phyloP scores from a whole-genome alignment of 2,888 invertebrate species.

The Silvanus unidentatus region DNA sequence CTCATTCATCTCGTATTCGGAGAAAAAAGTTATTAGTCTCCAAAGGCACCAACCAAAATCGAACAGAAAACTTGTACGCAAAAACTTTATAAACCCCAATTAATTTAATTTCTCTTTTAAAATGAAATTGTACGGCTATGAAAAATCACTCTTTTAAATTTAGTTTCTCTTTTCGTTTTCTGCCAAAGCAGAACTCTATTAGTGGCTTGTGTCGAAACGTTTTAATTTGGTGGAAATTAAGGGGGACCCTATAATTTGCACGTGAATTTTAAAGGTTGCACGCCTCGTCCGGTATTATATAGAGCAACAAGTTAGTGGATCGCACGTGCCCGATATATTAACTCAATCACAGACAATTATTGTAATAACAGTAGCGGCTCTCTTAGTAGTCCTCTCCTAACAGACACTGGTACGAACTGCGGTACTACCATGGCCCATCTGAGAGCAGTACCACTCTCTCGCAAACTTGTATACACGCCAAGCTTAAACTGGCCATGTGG shows the following conservation, averaged over 20 bases:
- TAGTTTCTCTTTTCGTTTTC: no score
- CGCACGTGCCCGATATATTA: slow-evolving; percentile 30
- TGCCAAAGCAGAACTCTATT: no score
- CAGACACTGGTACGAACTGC: neutral
- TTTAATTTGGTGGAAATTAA: no score
- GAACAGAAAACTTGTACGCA: no score
- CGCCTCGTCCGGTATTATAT: slow-evolving; percentile 2
- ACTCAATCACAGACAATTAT: slow-evolving; percentile 12
- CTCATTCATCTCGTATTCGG: no score
- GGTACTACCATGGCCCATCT: neutral
- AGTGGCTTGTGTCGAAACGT: no score
- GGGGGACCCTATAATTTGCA: neutral
- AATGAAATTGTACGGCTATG: no score
- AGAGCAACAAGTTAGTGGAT: slow-evolving; percentile 32
- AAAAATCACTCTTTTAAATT: no score
- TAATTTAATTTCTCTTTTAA: no score
- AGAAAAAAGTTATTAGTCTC: no score
- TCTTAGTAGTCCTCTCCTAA: neutral
- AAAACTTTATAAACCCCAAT: no score
- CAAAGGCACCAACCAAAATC: no score
- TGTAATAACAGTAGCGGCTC: neutral
- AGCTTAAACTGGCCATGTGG: neutral
- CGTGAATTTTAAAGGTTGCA: neutral
- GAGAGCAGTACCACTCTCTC: neutral
- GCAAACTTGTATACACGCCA: neutral